Evolutionary conservation across 2,797 vertebrate species (phyloP).

Genomic region (Amblyraja radiata): DNA sequence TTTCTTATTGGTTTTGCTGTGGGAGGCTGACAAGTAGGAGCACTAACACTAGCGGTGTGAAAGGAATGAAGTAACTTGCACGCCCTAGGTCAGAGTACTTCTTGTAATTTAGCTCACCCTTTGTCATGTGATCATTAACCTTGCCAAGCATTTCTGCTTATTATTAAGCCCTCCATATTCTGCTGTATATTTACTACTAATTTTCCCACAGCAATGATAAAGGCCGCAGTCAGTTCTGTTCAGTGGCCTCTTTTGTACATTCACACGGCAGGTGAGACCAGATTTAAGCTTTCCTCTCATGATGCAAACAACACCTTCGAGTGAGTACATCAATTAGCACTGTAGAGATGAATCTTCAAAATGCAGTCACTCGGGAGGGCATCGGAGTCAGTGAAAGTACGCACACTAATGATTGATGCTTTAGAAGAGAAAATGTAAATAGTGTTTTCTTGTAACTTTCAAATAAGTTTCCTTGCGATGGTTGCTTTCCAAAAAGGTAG

Average conservation of each 20-base stretch:
- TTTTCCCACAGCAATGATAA: neutral
- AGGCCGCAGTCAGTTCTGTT: neutral
- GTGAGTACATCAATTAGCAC: too few species aligned
- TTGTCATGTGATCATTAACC: neutral
- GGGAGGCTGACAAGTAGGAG: neutral
- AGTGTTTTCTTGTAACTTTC: neutral
- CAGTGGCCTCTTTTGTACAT: neutral
- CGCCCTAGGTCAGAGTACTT: neutral
- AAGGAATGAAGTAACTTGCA: neutral
- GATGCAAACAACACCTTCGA: neutral
- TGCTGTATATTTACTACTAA: neutral
- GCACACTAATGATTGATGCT: neutral
- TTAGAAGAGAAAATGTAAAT: neutral
- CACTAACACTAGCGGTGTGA: neutral
- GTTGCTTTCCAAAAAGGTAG: neutral
- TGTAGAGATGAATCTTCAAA: neutral
- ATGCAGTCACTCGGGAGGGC: too few species aligned
- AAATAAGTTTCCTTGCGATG: neutral
- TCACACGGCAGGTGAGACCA: neutral
- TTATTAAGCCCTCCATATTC: neutral
- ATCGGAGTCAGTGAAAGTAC: neutral
- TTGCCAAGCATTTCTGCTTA: neutral
- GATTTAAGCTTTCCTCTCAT: neutral
- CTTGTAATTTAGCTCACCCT: neutral
- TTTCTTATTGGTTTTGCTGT: neutral